Base-by-base conservation (phyloP, 2,888 invertebrate genomes). In the Cristatella mucedo region DNA sequence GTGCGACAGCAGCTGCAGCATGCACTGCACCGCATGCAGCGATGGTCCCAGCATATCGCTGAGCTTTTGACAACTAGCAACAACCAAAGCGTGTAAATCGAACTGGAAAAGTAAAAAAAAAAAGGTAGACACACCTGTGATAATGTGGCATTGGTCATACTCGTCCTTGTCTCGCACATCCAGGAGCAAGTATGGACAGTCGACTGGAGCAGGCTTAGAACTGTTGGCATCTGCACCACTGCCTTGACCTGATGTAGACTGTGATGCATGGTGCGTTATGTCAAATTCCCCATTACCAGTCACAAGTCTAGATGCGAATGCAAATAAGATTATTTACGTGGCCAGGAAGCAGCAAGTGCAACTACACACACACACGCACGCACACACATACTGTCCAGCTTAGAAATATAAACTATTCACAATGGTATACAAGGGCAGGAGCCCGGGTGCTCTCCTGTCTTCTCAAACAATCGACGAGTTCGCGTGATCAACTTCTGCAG, bases 151-250 rank as follows among this genome's bases (percentile, higher is more conserved):
- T 34, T 54, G 46, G 19, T 59, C 47, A 47, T 51, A 69, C 2
- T 54, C 54, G 39, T 68, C 68, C 15, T 38, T 34, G 33, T 65
- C 63, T 38, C 70, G 44, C 26, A 69, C 55, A 49, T 70, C 70
- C 41, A 70, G 52, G 37, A 70, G 46, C 15, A 70, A 53, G 48
- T 68, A 70, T 1, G 69, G 68, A 38, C 55, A 52, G 11, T 46
- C 44, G 38, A 49, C 45, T 21, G 26, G 24, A 16, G 15, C 37
- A 39, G 22, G n/a, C n/a, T 36, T 33, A 11, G n/a, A 29, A 18
- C 21, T 22, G 21, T 22, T 21, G 22, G 21, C 20, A 16, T 21
- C 29, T 6, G 46, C 37, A 5, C 42, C 31, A 29, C 41, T 38
- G 9, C 24, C 34, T 4, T 46, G 29, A 2, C 24, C 33, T 2